A percentile compares a stretch with the other conserved stretches of the same genome.
These are phyloP conservation scores for Drosophila mimetica DNA, from an alignment of 2,888 invertebrate genomes.

Conservation along the genomic window DNA sequence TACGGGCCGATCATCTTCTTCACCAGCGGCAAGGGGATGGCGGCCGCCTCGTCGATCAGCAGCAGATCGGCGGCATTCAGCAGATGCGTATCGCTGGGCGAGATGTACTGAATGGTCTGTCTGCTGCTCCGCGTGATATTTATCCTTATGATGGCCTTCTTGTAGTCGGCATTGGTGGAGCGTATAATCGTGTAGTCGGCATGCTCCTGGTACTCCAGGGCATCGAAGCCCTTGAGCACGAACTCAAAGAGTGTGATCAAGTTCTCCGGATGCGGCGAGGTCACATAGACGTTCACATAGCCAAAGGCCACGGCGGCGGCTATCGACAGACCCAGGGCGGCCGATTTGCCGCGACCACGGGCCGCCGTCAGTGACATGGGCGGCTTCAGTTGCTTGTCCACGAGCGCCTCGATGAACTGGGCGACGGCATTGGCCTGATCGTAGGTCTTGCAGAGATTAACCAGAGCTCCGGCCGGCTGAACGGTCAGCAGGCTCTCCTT, in stretches of 20 bases:
- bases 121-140: constrained; percentile 95
- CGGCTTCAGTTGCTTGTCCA: constrained; percentile 93
- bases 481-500: constrained; percentile 94
- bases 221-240: constrained; percentile 97
- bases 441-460: constrained; percentile 95
- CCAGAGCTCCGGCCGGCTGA: constrained; percentile 95
- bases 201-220: constrained; percentile 97
- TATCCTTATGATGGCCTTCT: constrained; percentile 97
- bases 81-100: constrained; percentile 94
- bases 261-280: constrained; percentile 99
- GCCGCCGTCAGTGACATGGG: constrained; percentile 98
- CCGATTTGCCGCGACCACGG: constrained; percentile 98
- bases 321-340: constrained; percentile 96
- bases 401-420: constrained; percentile 97
- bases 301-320: constrained; percentile 93
- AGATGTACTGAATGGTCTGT: constrained; percentile 98
- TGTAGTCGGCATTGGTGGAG: constrained; percentile 97
- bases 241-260: constrained; percentile 98
- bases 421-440: constrained; percentile 97
- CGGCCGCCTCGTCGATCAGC: constrained; percentile 99
- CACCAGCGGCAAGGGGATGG: constrained; percentile 97
- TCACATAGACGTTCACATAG: constrained; percentile 96
- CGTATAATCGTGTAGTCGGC: constrained; percentile 97
- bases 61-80: constrained; percentile 97
- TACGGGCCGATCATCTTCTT: constrained; percentile 95